Evolutionary conservation across 2,797 vertebrate genomes (phyloP), one percentile per base, ranked within the genome.

Genomic region (Sebastes trivittatus): DNA sequence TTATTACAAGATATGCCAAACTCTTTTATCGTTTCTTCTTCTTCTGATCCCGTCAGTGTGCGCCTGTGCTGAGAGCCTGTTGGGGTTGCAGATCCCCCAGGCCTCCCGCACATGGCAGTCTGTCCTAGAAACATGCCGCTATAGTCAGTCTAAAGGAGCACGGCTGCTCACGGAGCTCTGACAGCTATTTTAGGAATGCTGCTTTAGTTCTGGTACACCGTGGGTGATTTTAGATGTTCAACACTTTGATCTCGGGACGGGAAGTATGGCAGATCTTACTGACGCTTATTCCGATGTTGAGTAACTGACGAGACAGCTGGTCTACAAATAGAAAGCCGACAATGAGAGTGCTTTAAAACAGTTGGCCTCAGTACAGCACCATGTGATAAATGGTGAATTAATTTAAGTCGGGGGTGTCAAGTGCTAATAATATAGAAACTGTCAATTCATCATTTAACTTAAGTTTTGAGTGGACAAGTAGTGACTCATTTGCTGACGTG

Each of bases 71-170:
- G 23, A 23, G 69, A 79, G 83, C 76, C 88, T 88, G 76, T 82
- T 79, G 87, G 85, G 83, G 86, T 69, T 85, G 68, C 73, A 84
- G 77, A 65, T 89, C 88, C 90, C 88, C 29, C 55, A 85, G 87
- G 90, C 84, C 82, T 61, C 52, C 76, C 46, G 87, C 81, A 86
- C 84, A 87, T 81, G 78, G 82, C 76, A 61, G 64, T 74, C 68
- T 88, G 90, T 90, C 90, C 90, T 85, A 92, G 90, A 93, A 94
- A 91, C 90, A 84, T 3, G 73, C 72, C 25, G 79, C 87, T 85
- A 32, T 67, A 74, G 74, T 84, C 80, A 30, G 80, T 82, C 78
- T 73, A 49, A 87, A 83, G 77, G 54, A 85, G 85, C 20, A 29
- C 71, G 49, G 80, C 87, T 67, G 84, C 84, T 88, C 72, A 49